phyloP scores from a whole-genome alignment of 92 coral and sea anemone genomes.

The Hydrozoanthus gracilis region DNA sequence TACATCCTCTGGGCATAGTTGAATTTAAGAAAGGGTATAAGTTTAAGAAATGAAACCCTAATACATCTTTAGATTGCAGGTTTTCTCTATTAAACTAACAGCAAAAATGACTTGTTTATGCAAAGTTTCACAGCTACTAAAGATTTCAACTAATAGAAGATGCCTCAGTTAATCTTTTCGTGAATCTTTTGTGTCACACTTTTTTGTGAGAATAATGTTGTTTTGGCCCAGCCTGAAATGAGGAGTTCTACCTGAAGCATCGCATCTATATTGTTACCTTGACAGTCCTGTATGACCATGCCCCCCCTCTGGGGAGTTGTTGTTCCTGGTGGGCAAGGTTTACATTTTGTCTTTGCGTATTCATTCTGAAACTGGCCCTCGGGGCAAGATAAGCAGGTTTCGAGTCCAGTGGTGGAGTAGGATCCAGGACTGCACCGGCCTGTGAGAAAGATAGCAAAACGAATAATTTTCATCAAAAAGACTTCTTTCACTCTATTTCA shows the following conservation, averaged over 20 bases:
- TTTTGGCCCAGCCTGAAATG: neutral
- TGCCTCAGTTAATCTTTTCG: too few species aligned
- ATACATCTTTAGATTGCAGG: too few species aligned
- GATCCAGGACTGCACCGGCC: constrained; percentile 8
- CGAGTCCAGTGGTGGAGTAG: constrained; percentile 17
- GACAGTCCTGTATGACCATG: neutral
- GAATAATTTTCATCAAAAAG: neutral
- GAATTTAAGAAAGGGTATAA: too few species aligned
- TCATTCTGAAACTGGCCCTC: constrained; percentile 23
- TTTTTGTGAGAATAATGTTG: neutral
- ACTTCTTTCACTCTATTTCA: neutral
- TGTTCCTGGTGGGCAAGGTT: constrained; percentile 1
- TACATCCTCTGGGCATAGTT: too few species aligned
- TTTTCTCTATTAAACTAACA: too few species aligned
- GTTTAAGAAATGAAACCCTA: too few species aligned
- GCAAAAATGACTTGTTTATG: too few species aligned
- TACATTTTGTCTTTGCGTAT: constrained; percentile 1
- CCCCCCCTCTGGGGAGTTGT: constrained; percentile 32
- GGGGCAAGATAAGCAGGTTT: constrained; percentile 27
- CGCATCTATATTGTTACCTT: neutral
- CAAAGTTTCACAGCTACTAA: too few species aligned
- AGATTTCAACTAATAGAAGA: too few species aligned
- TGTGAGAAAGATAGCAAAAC: neutral
- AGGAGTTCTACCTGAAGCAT: neutral
- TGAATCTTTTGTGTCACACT: neutral